These are phyloP conservation scores for Equus przewalskii DNA, from an alignment of 2,113 vertebrate genomes.

Conservation along the genomic window DNA sequence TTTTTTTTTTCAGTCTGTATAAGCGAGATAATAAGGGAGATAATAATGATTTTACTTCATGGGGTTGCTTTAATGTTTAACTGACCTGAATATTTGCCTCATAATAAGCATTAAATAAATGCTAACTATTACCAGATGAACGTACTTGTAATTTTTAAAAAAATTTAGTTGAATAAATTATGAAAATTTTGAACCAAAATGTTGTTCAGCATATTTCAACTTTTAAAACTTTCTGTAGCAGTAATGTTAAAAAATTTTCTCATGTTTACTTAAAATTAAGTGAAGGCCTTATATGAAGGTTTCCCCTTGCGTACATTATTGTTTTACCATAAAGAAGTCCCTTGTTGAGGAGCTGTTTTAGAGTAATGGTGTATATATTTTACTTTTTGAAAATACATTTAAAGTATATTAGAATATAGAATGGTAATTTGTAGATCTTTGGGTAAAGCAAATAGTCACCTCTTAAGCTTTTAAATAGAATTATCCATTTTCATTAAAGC, in stretches of 20 bases:
- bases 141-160: not conserved
- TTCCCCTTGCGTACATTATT: not conserved
- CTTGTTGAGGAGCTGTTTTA: not conserved
- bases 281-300: not conserved
- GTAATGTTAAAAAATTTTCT: not conserved
- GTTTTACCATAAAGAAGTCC: not conserved
- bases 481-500: not conserved
- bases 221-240: not conserved
- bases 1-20: not conserved
- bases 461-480: not conserved
- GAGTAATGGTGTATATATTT: not conserved
- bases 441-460: not conserved
- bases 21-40: not conserved
- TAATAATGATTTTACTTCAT: not conserved
- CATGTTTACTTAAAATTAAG: not conserved
- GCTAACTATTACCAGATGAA: not conserved
- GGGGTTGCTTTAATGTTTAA: slow-evolving; percentile 1
- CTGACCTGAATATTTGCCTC: not conserved
- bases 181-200: slow-evolving; percentile 24
- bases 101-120: not conserved
- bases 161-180: not conserved
- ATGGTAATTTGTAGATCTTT: not conserved
- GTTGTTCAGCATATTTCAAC: not conserved
- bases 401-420: not conserved
- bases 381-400: slow-evolving; percentile 44